A percentile compares a stretch with the other conserved stretches of the same genome.
phyloP scores from a whole-genome alignment of 2,113 vertebrate species.

The Microcebus ravelobensis region DNA sequence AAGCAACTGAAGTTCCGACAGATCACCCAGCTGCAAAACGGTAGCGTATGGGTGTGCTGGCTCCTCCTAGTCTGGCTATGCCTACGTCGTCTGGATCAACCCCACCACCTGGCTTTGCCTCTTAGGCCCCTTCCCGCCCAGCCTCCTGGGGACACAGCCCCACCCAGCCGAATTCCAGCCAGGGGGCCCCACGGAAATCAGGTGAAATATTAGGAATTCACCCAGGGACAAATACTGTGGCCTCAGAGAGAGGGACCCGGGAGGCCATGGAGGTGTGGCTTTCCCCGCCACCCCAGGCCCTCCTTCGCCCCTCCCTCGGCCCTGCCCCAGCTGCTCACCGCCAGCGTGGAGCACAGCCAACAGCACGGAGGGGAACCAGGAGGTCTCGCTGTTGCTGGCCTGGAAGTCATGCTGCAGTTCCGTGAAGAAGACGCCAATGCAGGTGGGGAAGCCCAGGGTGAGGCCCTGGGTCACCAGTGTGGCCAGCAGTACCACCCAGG shows the following conservation, averaged over 20 bases:
- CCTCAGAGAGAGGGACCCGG: neutral
- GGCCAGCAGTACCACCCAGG: slow-evolving; percentile 93
- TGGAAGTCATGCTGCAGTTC: slow-evolving; percentile 93
- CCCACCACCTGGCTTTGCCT: neutral
- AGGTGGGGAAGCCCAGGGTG: slow-evolving; percentile 91
- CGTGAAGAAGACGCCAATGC: slow-evolving; percentile 93
- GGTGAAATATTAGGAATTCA: neutral
- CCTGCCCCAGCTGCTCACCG: slow-evolving; percentile 84
- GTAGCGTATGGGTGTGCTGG: neutral
- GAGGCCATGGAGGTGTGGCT: neutral
- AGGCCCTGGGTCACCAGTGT: slow-evolving; percentile 89
- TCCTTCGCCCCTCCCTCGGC: neutral
- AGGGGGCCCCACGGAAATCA: neutral
- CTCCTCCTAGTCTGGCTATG: neutral
- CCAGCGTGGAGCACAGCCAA: slow-evolving; percentile 91
- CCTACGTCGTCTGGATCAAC: neutral
- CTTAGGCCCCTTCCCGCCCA: neutral
- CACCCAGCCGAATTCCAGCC: neutral
- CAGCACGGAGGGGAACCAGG: slow-evolving; percentile 96
- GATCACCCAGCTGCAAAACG: neutral
- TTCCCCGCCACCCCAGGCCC: neutral
- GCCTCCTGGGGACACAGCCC: neutral
- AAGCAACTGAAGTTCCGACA: neutral
- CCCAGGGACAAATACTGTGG: neutral
- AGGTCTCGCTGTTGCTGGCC: slow-evolving; percentile 93